Conservation (phyloP, 2,797 vertebrate species). For the Alauda arvensis region DNA sequence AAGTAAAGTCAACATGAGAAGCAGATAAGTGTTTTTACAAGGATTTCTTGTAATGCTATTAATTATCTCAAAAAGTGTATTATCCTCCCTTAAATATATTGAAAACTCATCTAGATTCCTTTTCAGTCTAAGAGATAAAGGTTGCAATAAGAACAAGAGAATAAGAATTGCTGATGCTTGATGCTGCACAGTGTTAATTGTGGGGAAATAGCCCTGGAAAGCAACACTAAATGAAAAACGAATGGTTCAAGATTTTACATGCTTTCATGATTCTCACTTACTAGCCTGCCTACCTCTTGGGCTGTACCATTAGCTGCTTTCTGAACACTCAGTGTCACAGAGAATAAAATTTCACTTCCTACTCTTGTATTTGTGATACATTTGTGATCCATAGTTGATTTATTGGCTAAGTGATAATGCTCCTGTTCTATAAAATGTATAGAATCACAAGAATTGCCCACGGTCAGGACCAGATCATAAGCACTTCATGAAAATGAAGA, state of each 20-base stretch:
- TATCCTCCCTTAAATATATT: not conserved
- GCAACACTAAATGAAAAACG: not conserved
- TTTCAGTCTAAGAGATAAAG: not conserved
- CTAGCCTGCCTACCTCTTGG: not conserved
- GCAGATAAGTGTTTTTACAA: not conserved
- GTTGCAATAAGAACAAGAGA: not conserved
- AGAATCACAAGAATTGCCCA: not conserved
- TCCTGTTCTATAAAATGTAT: not conserved
- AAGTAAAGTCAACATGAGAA: conserved; percentile 21
- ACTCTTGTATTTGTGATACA: not conserved
- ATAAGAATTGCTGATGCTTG: not conserved
- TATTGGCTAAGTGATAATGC: not conserved
- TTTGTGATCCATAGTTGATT: too few relatives aligned
- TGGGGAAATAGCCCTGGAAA: not conserved
- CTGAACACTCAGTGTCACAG: not conserved
- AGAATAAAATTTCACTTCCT: not conserved
- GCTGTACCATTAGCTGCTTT: not conserved
- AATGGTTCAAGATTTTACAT: not conserved
- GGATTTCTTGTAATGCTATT: not conserved
- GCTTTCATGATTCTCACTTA: not conserved
- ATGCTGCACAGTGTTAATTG: not conserved
- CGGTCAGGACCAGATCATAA: not conserved
- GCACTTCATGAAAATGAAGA: not conserved
- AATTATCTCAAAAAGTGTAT: not conserved
- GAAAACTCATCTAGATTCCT: not conserved